A percentile compares a stretch with the other conserved stretches of the same genome.
phyloP scores from a whole-genome alignment of 1,140 invertebrate species.

The Caerostris extrusa region DNA sequence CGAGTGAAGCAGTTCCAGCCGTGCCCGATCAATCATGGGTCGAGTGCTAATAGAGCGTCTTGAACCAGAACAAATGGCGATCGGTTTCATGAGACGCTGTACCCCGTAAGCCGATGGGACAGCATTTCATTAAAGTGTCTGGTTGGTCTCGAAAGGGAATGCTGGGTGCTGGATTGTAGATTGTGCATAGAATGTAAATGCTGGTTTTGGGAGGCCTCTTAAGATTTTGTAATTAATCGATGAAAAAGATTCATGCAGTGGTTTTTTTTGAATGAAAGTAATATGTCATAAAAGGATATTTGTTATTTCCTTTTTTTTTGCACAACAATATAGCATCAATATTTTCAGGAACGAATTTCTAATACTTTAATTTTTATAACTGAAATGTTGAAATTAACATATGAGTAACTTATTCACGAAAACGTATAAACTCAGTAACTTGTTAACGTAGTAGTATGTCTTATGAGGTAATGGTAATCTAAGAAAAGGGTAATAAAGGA shows the following conservation, averaged over 20 bases:
- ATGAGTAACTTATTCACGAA: too few species aligned
- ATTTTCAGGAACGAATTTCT: too few species aligned
- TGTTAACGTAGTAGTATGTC: too few species aligned
- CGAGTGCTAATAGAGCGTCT: not conserved
- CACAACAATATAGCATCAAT: too few species aligned
- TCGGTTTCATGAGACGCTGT: not conserved
- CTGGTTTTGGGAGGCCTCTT: not conserved
- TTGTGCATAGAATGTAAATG: not conserved
- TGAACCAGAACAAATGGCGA: slow-evolving; percentile 16
- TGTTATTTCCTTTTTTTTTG: too few species aligned
- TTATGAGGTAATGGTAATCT: too few species aligned
- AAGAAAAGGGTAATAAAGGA: too few species aligned
- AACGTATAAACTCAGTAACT: too few species aligned
- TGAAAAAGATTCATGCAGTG: not conserved
- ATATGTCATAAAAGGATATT: too few species aligned
- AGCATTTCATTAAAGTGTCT: slow-evolving; percentile 27
- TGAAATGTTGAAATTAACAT: too few species aligned
- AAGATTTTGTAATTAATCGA: not conserved
- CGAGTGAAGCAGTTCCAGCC: not conserved
- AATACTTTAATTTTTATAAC: too few species aligned
- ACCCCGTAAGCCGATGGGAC: not conserved
- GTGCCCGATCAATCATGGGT: not conserved
- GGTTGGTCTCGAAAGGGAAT: slow-evolving; percentile 7
- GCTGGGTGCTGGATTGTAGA: not conserved
- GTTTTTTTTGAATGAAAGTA: too few species aligned